phyloP scores from a whole-genome alignment of 2,888 invertebrate species.

The Drosophila engyochracea region DNA sequence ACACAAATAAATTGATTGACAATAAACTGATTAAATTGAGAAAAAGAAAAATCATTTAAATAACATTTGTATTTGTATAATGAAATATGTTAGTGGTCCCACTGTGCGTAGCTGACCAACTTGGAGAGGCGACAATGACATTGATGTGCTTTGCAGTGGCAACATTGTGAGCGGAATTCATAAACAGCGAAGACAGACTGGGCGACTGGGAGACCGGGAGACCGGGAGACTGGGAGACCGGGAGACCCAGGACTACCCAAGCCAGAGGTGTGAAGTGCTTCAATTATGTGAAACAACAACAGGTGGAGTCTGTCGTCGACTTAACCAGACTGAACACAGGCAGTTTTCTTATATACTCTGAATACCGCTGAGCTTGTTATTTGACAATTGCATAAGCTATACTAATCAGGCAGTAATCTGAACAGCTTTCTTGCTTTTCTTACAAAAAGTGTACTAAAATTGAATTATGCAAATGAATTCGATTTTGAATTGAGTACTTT shows the following conservation, averaged over 20 bases:
- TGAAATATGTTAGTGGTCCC: conserved; percentile 10
- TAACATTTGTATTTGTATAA: neutral
- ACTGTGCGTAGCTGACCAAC: conserved; percentile 37
- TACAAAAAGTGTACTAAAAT: neutral
- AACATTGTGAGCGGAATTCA: conserved; percentile 77
- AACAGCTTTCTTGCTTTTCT: neutral
- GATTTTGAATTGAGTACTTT: neutral
- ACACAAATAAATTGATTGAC: neutral
- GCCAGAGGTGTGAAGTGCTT: conserved; percentile 60
- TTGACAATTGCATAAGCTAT: neutral
- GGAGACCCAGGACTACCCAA: conserved; percentile 24
- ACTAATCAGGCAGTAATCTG: neutral
- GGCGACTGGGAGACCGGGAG: conserved; percentile 19
- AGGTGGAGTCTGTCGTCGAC: conserved; percentile 24
- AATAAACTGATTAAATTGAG: neutral
- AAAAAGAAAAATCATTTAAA: neutral
- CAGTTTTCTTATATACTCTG: conserved; percentile 39
- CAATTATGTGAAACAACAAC: conserved; percentile 27
- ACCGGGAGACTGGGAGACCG: conserved; percentile 20
- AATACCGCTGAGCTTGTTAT: conserved; percentile 48
- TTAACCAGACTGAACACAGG: conserved; percentile 43
- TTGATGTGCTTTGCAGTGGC: conserved; percentile 48
- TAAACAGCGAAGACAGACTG: conserved; percentile 64
- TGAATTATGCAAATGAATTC: neutral
- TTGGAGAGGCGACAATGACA: conserved; percentile 75